These are phyloP conservation scores for Polyergus mexicanus DNA, from an alignment of 1,140 invertebrate species.

Conservation along the genomic window DNA sequence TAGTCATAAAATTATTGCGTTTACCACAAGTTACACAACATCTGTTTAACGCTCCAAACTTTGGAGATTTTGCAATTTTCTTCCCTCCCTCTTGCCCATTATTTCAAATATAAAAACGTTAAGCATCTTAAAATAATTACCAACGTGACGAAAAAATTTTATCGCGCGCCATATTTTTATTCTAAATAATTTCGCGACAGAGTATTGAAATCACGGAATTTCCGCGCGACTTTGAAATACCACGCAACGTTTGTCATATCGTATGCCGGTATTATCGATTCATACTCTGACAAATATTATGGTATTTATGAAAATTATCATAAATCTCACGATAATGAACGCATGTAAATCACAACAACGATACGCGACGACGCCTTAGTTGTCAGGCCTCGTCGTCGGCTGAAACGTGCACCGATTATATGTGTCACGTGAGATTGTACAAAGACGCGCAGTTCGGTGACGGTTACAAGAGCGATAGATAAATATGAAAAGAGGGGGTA, in stretches of 20 bases:
- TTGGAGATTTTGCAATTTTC: neutral
- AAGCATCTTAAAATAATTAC: neutral
- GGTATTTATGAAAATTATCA: conserved; percentile 2
- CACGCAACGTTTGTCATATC: neutral
- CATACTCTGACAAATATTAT: neutral
- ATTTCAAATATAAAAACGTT: neutral
- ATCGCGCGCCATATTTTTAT: neutral
- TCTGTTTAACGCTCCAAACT: neutral
- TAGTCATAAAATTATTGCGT: neutral
- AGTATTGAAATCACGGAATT: neutral
- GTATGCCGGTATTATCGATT: conserved; percentile 2
- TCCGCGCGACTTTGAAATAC: neutral
- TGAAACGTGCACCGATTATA: conserved; percentile 5
- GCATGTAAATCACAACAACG: neutral
- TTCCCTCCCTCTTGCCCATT: neutral
- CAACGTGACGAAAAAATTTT: conserved; percentile 2
- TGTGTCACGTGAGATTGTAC: neutral
- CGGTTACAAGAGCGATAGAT: neutral
- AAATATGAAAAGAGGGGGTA: neutral
- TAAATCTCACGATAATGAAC: neutral
- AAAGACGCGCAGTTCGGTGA: neutral
- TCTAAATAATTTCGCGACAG: neutral
- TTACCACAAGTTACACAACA: neutral
- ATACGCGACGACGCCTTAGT: neutral
- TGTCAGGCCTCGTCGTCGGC: neutral